Evolutionary conservation across 1,140 invertebrate species (phyloP).

Genomic region (Oedothorax gibbosus): DNA sequence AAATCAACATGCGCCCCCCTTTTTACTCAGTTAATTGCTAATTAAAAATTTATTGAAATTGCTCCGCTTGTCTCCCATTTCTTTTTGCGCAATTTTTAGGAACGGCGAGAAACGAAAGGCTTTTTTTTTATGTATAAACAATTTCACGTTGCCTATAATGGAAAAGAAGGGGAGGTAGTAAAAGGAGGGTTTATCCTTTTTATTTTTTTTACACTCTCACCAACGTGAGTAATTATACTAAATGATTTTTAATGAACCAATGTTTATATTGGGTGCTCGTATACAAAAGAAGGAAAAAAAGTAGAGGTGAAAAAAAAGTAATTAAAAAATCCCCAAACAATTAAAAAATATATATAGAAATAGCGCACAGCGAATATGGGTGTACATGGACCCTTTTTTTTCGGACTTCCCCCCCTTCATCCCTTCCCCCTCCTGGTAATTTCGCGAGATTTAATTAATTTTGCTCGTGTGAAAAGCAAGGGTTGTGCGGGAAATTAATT

Average conservation of each 20-base stretch:
- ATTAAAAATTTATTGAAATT: slow-evolving; percentile 61
- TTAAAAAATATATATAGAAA: not conserved
- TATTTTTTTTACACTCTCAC: slow-evolving; percentile 39
- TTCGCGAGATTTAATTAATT: slow-evolving; percentile 61
- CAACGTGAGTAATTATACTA: slow-evolving; percentile 54
- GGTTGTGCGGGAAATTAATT: slow-evolving; percentile 58
- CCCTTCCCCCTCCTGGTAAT: slow-evolving; percentile 42
- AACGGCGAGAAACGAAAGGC: not conserved
- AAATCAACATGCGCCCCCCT: slow-evolving; percentile 58
- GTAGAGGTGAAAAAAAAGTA: slow-evolving; percentile 10
- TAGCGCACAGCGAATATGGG: slow-evolving; percentile 4
- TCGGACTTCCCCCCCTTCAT: not conserved
- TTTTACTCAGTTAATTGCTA: slow-evolving; percentile 51
- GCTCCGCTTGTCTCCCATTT: slow-evolving; percentile 2
- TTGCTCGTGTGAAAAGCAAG: slow-evolving; percentile 50
- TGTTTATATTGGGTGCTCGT: slow-evolving; percentile 49
- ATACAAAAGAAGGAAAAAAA: slow-evolving; percentile 19
- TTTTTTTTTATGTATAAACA: slow-evolving; percentile 38
- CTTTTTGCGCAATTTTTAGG: slow-evolving; percentile 31
- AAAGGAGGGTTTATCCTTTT: slow-evolving; percentile 7
- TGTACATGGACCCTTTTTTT: not conserved
- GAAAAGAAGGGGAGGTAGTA: not conserved
- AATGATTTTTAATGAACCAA: slow-evolving; percentile 61
- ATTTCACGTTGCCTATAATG: not conserved
- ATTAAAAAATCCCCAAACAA: slow-evolving; percentile 2